A percentile compares a stretch with the other conserved stretches of the same genome.
These are phyloP conservation scores for Oxyura jamaicensis DNA, from an alignment of 2,113 vertebrate species.

Conservation along the genomic window DNA sequence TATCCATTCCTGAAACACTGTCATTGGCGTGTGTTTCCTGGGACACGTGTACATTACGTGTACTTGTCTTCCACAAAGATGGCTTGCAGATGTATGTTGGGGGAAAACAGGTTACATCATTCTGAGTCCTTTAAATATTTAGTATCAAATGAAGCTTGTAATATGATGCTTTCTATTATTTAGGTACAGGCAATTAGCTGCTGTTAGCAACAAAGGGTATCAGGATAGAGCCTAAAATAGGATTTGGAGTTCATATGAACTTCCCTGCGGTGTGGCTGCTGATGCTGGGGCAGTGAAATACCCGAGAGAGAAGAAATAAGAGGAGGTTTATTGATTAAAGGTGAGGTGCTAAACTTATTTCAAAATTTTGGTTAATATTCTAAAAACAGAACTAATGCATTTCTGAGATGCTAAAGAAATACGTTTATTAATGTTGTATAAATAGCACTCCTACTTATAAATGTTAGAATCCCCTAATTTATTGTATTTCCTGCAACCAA, in stretches of 20 bases:
- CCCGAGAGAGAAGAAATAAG: background rate
- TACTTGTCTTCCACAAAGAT: background rate
- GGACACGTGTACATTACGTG: background rate
- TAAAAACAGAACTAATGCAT: background rate
- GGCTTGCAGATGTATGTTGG: background rate
- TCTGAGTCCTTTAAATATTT: background rate
- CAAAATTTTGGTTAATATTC: background rate
- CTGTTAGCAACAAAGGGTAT: background rate
- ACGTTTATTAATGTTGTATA: background rate
- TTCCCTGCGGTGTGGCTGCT: background rate
- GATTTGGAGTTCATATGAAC: background rate
- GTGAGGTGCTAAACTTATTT: background rate
- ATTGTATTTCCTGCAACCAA: background rate
- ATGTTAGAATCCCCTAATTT: background rate
- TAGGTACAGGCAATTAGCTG: background rate
- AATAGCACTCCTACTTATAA: background rate
- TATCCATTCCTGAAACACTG: conserved; percentile 1
- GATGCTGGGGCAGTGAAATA: background rate
- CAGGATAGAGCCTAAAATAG: background rate
- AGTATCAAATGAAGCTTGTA: background rate
- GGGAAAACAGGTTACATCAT: background rate
- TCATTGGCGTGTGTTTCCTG: background rate
- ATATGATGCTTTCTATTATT: background rate
- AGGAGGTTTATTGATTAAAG: background rate
- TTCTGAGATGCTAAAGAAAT: background rate